These are phyloP conservation scores for Aspiorhynchus laticeps DNA, from an alignment of 2,113 vertebrate species.

Conservation along the genomic window DNA sequence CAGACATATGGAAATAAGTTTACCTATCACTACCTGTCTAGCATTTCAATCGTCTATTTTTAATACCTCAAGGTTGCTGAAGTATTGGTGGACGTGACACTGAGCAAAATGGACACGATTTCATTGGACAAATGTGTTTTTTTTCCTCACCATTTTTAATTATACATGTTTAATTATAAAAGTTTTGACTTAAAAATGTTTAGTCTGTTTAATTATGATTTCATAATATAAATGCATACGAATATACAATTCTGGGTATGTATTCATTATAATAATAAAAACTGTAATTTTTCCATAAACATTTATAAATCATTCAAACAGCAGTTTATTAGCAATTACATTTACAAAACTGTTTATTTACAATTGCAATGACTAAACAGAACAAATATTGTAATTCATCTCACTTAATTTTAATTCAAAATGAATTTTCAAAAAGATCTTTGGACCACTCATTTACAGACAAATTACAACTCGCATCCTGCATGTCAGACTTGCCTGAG, in stretches of 20 bases:
- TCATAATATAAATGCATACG: background rate
- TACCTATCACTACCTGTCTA: too few species aligned
- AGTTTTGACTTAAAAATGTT: too few species aligned
- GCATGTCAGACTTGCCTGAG: background rate
- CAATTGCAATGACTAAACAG: background rate
- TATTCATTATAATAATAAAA: background rate
- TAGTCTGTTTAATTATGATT: background rate
- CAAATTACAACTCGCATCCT: constrained; percentile 29
- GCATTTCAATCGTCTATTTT: too few species aligned
- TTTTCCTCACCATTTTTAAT: too few species aligned
- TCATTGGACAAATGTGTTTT: too few species aligned
- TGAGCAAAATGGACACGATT: too few species aligned
- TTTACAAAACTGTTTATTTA: background rate
- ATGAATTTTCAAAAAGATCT: constrained; percentile 73
- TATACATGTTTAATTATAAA: background rate
- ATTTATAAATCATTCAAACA: background rate
- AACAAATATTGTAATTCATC: background rate
- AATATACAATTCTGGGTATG: background rate
- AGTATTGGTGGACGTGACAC: too few species aligned
- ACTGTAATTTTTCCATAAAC: too few species aligned
- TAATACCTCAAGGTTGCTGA: too few species aligned
- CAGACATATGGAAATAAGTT: too few species aligned
- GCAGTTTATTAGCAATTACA: background rate
- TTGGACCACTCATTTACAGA: constrained; percentile 70
- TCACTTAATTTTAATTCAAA: background rate